Evolutionary conservation across 2,797 vertebrate genomes (phyloP).

Genomic region (Ispidina picta): DNA sequence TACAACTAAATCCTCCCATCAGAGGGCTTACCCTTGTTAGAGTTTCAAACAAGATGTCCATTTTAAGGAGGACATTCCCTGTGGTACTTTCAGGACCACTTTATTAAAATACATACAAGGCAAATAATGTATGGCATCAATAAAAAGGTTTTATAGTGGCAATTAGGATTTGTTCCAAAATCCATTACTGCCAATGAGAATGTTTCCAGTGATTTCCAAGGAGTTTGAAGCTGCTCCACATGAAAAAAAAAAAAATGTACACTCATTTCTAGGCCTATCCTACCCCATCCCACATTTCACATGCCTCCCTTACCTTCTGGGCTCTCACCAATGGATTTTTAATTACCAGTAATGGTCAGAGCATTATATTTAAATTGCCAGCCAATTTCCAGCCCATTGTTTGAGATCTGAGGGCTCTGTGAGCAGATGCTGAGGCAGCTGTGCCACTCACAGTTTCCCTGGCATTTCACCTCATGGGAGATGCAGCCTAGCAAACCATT

Average conservation of each 20-base stretch:
- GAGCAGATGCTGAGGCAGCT: conserved; percentile 36
- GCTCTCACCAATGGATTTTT: conserved; percentile 35
- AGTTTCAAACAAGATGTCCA: neutral
- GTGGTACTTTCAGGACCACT: neutral
- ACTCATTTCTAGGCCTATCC: neutral
- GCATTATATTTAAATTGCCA: conserved; percentile 35
- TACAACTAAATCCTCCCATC: neutral
- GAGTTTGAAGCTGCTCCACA: neutral
- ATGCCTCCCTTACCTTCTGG: neutral
- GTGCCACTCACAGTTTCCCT: conserved; percentile 1
- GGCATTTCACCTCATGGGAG: conserved; percentile 32
- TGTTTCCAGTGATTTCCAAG: neutral
- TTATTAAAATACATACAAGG: conserved; percentile 37
- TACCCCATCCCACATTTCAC: neutral
- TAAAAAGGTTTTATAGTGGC: conserved; percentile 29
- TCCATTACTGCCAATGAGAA: conserved; percentile 12
- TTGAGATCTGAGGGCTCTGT: neutral
- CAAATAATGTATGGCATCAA: conserved; percentile 42
- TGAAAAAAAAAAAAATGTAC: neutral
- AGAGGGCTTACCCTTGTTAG: neutral
- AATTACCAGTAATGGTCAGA: conserved; percentile 25
- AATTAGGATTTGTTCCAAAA: conserved; percentile 56
- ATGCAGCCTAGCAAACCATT: neutral
- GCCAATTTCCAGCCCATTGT: conserved; percentile 26
- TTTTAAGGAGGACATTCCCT: conserved; percentile 1